Base-by-base conservation (phyloP, 2,113 vertebrate species). In the Catagonus wagneri region DNA sequence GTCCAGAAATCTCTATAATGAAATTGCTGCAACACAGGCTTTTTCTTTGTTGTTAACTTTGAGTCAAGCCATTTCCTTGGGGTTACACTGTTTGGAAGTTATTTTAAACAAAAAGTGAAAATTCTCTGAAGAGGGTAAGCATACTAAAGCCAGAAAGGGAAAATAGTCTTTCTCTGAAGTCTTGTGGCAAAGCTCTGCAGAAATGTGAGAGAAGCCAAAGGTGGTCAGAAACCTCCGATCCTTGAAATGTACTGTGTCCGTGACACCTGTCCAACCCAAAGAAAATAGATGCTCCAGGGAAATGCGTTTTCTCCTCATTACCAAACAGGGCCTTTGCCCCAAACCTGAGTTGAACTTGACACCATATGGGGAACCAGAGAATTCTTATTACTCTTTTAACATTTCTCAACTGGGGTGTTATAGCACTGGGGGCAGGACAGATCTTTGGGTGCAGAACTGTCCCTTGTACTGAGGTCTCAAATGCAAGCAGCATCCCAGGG, bases 181-280 rank as follows among this genome's bases (percentile, higher is more conserved):
- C 16, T 34, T 83, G 66, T 83, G 27, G 25, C 90, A 78, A 95
- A 94, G 16, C n/a, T 79, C 80, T 85, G 10, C 54, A 75, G 56
- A 88, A 71, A 94, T 10, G 11, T 29, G 4, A 89, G 39, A 79
- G 19, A 60, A 63, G 12, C 56, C 56, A 76, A 79, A 71, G 65
- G 65, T 1, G 39, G 58, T 25, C 6, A 66, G n/a, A 86, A 90
- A 86, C 23, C 15, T 65, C 79, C n/a, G 17, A 6, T 44, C 27
- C 3, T 87, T 63, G 56, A 88, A 95, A 61, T 22, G 34, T 72
- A 23, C n/a, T 4, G 1, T 58, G 16, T 78, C 69, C 78, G 16
- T 14, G n/a, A 61, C 4, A 66, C 13, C 19, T 54, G 54, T 68
- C 17, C 34, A 72, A 71, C 44, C 19, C 4, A 27, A 75, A 34